Evolutionary conservation across 2,888 invertebrate genomes (phyloP).

Genomic region (Leptinotarsa juncta): DNA sequence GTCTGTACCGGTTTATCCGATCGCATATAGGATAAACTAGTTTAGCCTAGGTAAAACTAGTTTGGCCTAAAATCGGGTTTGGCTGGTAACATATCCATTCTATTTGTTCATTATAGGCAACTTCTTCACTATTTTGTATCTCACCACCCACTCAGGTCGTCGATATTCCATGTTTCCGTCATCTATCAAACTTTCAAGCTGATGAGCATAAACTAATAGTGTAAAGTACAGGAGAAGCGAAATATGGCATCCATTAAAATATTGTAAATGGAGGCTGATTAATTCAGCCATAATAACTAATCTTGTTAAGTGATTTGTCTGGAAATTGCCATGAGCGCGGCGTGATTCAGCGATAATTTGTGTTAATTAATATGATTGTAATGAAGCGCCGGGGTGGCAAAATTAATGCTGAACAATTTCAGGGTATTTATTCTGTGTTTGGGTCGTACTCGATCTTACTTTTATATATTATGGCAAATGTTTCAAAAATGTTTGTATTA

Average conservation of each 20-base stretch:
- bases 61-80: no score
- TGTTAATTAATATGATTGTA: conserved; percentile 17
- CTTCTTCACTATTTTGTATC: neutral
- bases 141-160: neutral
- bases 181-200: neutral
- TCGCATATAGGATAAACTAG: no score
- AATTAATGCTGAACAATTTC: neutral
- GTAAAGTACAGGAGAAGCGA: neutral
- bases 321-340: conserved; percentile 12
- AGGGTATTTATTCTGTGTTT: neutral
- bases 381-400: conserved; percentile 14
- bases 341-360: conserved; percentile 7
- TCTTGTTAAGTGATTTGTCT: conserved; percentile 39
- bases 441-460: neutral
- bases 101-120: no score
- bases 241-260: conserved; percentile 38
- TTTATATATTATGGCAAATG: neutral
- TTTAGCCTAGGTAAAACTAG: no score
- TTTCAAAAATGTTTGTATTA: no score
- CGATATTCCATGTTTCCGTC: neutral
- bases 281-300: conserved; percentile 39
- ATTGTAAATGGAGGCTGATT: conserved; percentile 36
- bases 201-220: neutral
- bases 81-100: no score
- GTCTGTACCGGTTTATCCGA: no score